Conservation (phyloP, 1,140 invertebrate species). For the Pissodes strobi region DNA sequence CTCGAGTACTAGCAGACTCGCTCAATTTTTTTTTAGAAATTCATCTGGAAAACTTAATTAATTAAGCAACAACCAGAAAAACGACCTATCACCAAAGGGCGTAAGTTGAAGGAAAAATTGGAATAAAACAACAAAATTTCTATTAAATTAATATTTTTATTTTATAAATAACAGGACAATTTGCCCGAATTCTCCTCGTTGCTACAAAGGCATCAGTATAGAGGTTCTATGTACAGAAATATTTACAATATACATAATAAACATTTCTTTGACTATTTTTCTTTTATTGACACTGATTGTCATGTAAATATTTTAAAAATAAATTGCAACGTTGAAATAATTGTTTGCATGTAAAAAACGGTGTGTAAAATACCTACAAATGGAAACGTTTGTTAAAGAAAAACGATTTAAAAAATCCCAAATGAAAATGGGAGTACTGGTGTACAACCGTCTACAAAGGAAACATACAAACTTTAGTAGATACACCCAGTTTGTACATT, state of each 20-base stretch:
- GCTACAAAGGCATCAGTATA: conserved; percentile 35
- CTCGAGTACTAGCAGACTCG: too few species aligned
- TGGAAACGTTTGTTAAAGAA: neutral
- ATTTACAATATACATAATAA: conserved; percentile 30
- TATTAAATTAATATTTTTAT: conserved; percentile 33
- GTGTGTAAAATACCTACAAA: neutral
- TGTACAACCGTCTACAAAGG: neutral
- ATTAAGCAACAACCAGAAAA: too few species aligned
- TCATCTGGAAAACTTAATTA: too few species aligned
- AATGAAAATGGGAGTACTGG: neutral
- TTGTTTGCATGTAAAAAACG: neutral
- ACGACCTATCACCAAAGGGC: too few species aligned
- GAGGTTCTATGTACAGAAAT: conserved; percentile 31
- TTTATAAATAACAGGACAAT: conserved; percentile 32
- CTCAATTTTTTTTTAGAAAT: too few species aligned
- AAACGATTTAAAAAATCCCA: neutral
- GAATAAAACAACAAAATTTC: conserved; percentile 7
- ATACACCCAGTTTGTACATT: conserved; percentile 2
- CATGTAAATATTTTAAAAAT: conserved; percentile 22
- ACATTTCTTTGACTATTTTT: conserved; percentile 12
- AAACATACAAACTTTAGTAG: neutral
- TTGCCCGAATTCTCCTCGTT: conserved; percentile 27
- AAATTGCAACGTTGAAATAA: neutral
- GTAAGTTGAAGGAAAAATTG: neutral
- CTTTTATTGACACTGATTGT: conserved; percentile 35